Conservation (phyloP, 2,888 invertebrate species). For the Lepidonotus clava region DNA sequence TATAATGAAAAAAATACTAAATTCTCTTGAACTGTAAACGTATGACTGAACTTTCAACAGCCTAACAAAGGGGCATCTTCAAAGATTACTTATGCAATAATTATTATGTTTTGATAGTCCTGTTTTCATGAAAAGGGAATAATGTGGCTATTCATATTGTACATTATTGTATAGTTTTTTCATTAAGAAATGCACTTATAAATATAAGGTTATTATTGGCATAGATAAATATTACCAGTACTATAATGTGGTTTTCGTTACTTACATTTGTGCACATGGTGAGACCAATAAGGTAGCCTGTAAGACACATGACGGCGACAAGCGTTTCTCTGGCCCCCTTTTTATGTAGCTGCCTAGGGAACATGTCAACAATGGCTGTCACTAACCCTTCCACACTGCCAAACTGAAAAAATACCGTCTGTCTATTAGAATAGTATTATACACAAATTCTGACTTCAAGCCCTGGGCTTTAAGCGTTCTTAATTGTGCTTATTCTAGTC, state of each 20-base stretch:
- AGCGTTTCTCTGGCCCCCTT: slow-evolving; percentile 83
- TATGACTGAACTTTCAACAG: no score
- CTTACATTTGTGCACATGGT: slow-evolving; percentile 84
- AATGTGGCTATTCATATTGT: no score
- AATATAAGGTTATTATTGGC: neutral
- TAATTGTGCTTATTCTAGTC: neutral
- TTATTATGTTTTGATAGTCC: neutral
- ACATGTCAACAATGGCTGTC: slow-evolving; percentile 84
- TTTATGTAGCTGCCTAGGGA: slow-evolving; percentile 82
- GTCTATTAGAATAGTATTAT: neutral
- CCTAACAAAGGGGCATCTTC: no score
- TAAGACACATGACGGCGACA: slow-evolving; percentile 82
- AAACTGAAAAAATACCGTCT: slow-evolving; percentile 77
- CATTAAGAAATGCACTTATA: neutral
- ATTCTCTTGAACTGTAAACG: no score
- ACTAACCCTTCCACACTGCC: slow-evolving; percentile 85
- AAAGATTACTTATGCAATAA: neutral
- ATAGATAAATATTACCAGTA: neutral
- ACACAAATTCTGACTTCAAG: neutral
- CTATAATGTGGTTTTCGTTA: slow-evolving; percentile 56
- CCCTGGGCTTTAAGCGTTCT: neutral
- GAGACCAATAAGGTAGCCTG: slow-evolving; percentile 83
- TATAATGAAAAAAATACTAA: no score
- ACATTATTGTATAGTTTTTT: no score
- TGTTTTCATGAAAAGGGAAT: no score